phyloP scores from a whole-genome alignment of 35 echinoderm and acorn worm species.

The Nesometra sesokonis region DNA sequence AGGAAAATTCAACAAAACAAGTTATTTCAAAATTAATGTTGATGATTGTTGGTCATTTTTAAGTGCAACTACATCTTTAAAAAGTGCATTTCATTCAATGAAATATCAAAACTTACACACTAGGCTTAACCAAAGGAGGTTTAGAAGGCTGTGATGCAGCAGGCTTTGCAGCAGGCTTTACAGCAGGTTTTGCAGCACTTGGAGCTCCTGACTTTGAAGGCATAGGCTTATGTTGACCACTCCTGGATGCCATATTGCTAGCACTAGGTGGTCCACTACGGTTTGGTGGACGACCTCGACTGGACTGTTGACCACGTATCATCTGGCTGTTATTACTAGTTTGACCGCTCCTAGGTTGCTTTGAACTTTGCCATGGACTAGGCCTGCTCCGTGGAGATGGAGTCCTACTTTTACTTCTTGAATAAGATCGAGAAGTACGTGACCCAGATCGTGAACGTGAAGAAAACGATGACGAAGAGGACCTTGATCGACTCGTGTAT shows the following conservation, averaged over 20 bases:
- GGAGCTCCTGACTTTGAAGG: not conserved
- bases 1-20: too few relatives aligned
- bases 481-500: constrained; percentile 26
- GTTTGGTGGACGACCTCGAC: not conserved
- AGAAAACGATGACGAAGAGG: constrained; percentile 32
- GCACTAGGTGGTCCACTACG: not conserved
- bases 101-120: not conserved
- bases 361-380: not conserved
- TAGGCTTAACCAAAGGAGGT: not conserved
- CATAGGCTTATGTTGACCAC: not conserved
- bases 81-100: too few relatives aligned
- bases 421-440: constrained; percentile 43
- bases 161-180: not conserved
- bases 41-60: too few relatives aligned
- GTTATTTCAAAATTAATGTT: too few relatives aligned
- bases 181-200: not conserved
- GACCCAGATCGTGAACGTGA: constrained; percentile 56
- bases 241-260: not conserved
- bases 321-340: not conserved
- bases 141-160: not conserved
- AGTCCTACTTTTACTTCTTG: constrained; percentile 45
- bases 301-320: not conserved
- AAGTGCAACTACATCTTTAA: too few relatives aligned
- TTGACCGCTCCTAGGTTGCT: not conserved
- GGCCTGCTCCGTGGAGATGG: constrained; percentile 11